Base-by-base conservation (phyloP, 2,113 vertebrate species). In the Nestor notabilis region DNA sequence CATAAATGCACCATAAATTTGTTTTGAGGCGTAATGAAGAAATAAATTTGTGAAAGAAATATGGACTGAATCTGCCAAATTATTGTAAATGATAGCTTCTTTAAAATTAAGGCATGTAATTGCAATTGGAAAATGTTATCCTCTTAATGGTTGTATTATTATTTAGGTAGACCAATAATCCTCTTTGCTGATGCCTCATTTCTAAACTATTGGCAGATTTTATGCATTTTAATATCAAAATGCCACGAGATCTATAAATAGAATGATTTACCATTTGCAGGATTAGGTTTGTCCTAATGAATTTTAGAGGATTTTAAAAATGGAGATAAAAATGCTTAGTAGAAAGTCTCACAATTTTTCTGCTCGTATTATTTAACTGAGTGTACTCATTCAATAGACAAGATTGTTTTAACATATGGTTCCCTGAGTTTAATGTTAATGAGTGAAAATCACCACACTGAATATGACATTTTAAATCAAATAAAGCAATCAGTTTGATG, bases 41-140 rank as follows among this genome's bases (percentile, higher is more conserved):
- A 98, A 99, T 98, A 98, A 98, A 98, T 98, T 98, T 97, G 97
- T 98, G 97, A 98, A 98, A 98, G 98, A 98, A 98, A 98, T 98
- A 98, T 97, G 97, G 98, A 98, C 97, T 96, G 98, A 97, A 98
- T 97, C 96, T 98, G 98, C 98, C 98, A 98, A 98, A 98, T 98
- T 98, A 98, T 97, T 98, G 97, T 98, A 98, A 98, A 98, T 98
- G 97, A 98, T 98, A 97, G 97, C 93, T 97, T 98, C 96, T 98
- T 98, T 98, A 98, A 98, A 98, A 98, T 98, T 98, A 98, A 98
- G 97, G 97, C 95, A 98, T 98, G 96, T 98, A 98, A 98, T 98
- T 98, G 98, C 98, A 98, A 97, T 97, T 98, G 96, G 97, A 98
- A 98, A 98, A 97, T 95, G 94, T 98, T 98, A 98, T 98, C 96